Base-by-base conservation (phyloP, 30 jellyfish, hydroid and myxozoan species). In the Aurelia aurita complex sp. Pacific region DNA sequence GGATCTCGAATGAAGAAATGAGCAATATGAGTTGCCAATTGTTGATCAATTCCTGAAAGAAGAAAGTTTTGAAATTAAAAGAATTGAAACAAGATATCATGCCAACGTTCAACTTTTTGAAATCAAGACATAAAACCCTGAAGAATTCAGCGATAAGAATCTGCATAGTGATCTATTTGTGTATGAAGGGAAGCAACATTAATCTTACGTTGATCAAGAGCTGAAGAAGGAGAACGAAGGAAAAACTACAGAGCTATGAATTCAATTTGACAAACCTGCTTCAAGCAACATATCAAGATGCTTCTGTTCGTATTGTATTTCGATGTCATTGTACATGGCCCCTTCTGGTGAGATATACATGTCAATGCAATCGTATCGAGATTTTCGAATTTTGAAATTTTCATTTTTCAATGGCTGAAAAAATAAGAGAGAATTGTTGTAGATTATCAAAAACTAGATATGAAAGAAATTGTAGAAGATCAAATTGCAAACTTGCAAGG, bases 1-100 rank as follows among this genome's bases (percentile, higher is more conserved):
- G 99, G 99, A 74, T 96, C 99, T 17, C 99, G 96, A 67, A 84
- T 90, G 89, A 96, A 96, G 67, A 96, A 82, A 69, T 96, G 99
- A n/a, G 99, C 98, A 67, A 96, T 76, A 72, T 96, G 99, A 33
- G 76, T 75, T 17, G 98, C 97, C 69, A 96, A 89, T 64, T 90
- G 96, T 46, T 80, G 79, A 61, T 96, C 99, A 63, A 96, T 82
- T 50, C 99, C 99, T 94, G 65, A 50, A 93, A 74, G 64, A 46
- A 7, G 11, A 46, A 46, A 46, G 14, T 46, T 23, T 23, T 46
- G 57, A 9, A 46, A 46, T 46, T 46, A 1, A 1, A 46, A 46
- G 14, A 46, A 46, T 1, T 46, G 15, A 1, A 4, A 10, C 11
- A 43, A 43, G 54, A 7, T 1, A 1, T 46, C 14, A 6, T 2